Evolutionary conservation across 2,113 vertebrate genomes (phyloP), one percentile per base, ranked within the genome.

Genomic region (Peucedramus taeniatus): DNA sequence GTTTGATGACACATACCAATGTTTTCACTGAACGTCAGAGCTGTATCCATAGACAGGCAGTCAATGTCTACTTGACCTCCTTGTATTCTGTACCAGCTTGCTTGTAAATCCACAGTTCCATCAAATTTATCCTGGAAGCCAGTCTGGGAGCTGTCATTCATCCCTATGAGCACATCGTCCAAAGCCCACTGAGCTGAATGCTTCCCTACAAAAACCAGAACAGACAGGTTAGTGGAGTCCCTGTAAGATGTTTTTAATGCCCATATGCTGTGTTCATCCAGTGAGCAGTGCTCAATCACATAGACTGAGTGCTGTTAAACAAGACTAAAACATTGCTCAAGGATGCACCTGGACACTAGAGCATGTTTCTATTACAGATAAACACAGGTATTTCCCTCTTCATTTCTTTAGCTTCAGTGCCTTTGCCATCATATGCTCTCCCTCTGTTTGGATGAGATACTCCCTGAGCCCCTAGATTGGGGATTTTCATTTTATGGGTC

Each of bases 71-170:
- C 98, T 97, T 99, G 99, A 84, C 99, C 99, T 28, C 99, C 99
- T 97, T 99, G 99, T 81, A 99, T 98, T 78, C 99, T 98, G 97
- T 99, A 99, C 99, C 99, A 99, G 97, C 98, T 99, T 97, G 98
- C 98, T 93, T 99, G 98, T 94, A 99, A 97, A 75, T 99, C 98
- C 63, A 98, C 97, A 13, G 98, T 98, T 80, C 98, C 99, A 84
- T 99, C 99, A 87, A 99, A 99, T 98, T 99, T 99, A 96, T 99
- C 99, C 57, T 99, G 99, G 96, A 99, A 99, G 70, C 99, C 99
- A 33, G 98, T 98, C 91, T 99, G 98, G 93, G 99, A 99, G 97
- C 99, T 99, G 98, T 99, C 99, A 61, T 99, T 99, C 99, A 99
- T 99, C 51, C 99, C 99, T 72, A 99, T 98, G 57, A 99, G 98